These are phyloP conservation scores for Jaculus jaculus DNA, from an alignment of 2,113 vertebrate species.

Conservation along the genomic window DNA sequence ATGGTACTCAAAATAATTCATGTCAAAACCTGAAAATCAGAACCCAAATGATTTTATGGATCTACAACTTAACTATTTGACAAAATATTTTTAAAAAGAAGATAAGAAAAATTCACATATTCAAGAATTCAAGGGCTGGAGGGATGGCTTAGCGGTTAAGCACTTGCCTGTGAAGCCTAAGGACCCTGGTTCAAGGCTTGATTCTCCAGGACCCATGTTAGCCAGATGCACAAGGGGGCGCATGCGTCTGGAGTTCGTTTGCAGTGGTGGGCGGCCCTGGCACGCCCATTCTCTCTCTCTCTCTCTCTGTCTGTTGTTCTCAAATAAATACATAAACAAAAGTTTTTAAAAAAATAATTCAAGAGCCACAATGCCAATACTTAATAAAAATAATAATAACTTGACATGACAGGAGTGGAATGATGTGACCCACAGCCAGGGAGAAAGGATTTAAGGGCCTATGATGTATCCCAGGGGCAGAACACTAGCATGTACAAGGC, in stretches of 20 bases:
- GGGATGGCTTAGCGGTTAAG: too few relatives aligned
- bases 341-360: background rate
- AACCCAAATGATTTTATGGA: background rate
- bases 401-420: background rate
- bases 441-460: background rate
- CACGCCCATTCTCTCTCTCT: too few relatives aligned
- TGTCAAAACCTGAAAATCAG: background rate
- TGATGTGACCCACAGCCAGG: background rate
- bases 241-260: too few relatives aligned
- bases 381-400: background rate
- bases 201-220: too few relatives aligned
- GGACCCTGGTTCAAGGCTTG: too few relatives aligned
- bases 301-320: too few relatives aligned
- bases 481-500: background rate
- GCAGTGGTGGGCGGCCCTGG: too few relatives aligned
- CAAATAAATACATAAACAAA: too few relatives aligned
- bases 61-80: background rate
- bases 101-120: background rate
- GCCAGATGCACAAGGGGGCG: too few relatives aligned
- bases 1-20: background rate
- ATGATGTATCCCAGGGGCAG: background rate
- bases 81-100: conserved; percentile 11
- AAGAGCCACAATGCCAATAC: background rate
- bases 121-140: background rate
- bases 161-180: too few relatives aligned